A percentile compares a stretch with the other conserved stretches of the same genome.
phyloP scores from a whole-genome alignment of 2,113 vertebrate species.

The Etia nguti region DNA sequence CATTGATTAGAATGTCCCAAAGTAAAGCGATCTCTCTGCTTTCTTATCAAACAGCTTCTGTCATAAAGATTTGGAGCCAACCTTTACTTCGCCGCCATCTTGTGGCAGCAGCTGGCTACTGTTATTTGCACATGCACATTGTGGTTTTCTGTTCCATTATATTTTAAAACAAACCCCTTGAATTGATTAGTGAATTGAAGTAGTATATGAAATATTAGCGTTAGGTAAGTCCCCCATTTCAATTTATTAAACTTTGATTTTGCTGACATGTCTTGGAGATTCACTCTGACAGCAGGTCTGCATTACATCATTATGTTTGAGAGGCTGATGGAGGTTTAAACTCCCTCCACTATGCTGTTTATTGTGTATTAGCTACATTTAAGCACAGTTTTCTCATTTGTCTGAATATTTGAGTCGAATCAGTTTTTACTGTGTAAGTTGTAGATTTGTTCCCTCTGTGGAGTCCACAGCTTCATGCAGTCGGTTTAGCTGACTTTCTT shows the following conservation, averaged over 20 bases:
- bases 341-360: rapidly evolving
- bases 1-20: neutral
- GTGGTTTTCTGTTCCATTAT: rapidly evolving
- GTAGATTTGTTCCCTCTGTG: neutral
- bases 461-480: neutral
- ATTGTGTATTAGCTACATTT: rapidly evolving
- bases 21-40: rapidly evolving
- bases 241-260: rapidly evolving
- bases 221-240: neutral
- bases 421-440: rapidly evolving
- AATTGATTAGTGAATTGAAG: neutral
- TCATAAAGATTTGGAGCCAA: neutral
- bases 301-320: neutral
- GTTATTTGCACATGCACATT: rapidly evolving
- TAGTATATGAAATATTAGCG: neutral
- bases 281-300: neutral
- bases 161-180: rapidly evolving
- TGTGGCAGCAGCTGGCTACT: rapidly evolving
- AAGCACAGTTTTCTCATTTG: rapidly evolving
- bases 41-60: rapidly evolving
- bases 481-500: neutral
- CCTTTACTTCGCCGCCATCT: rapidly evolving
- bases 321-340: rapidly evolving
- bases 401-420: neutral
- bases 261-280: neutral